phyloP scores from a whole-genome alignment of 2,113 vertebrate genomes.

The Grus americana region DNA sequence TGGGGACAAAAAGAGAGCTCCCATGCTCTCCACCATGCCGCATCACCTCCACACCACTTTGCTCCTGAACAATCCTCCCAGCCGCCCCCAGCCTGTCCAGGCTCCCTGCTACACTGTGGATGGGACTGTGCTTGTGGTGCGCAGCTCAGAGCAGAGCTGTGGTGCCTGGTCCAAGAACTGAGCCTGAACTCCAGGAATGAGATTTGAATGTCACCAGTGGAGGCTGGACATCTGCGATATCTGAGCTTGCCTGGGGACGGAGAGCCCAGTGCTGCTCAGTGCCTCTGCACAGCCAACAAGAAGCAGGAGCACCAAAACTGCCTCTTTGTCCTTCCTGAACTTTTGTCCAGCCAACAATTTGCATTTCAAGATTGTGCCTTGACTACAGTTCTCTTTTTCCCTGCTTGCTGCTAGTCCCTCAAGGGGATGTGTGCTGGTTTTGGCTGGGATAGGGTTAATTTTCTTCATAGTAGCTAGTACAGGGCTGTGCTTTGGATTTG shows the following conservation, averaged over 20 bases:
- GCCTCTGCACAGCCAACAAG: not conserved
- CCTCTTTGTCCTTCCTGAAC: not conserved
- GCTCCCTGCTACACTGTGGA: not conserved
- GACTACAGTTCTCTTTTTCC: not conserved
- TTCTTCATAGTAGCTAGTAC: too few species aligned
- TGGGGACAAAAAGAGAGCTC: not conserved
- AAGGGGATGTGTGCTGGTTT: not conserved
- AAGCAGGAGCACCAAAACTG: not conserved
- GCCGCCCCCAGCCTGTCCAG: not conserved
- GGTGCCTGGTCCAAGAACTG: fast-evolving
- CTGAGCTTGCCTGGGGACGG: not conserved
- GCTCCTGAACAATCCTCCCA: not conserved
- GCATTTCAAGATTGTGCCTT: not conserved
- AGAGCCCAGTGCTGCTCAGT: not conserved
- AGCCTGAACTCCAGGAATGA: not conserved
- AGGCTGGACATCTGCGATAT: not conserved
- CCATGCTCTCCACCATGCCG: not conserved
- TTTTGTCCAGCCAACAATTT: not conserved
- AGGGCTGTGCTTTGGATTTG: too few species aligned
- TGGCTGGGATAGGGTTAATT: too few species aligned
- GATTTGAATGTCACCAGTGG: not conserved
- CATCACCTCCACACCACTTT: not conserved
- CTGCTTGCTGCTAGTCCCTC: not conserved
- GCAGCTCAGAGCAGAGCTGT: not conserved
- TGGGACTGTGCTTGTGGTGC: not conserved